phyloP scores from a whole-genome alignment of 2,113 vertebrate genomes.

The Gracilinanus agilis region DNA sequence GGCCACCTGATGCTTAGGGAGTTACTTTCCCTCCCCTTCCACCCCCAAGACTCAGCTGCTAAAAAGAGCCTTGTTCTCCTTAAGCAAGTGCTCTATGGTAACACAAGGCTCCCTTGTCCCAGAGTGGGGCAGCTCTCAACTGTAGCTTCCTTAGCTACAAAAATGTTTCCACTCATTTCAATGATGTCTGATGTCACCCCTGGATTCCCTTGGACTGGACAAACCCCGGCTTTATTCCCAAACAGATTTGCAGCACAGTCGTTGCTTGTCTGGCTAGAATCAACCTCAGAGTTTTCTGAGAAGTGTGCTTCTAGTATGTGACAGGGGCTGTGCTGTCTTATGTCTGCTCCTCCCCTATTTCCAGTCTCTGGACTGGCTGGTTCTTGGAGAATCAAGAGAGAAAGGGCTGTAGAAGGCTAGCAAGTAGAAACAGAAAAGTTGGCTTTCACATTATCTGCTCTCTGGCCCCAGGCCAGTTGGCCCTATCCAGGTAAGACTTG shows the following conservation, averaged over 20 bases:
- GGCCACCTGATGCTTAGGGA: constrained; percentile 2
- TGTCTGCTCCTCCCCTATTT: background rate
- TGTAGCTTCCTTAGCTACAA: background rate
- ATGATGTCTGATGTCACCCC: background rate
- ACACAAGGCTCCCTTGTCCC: background rate
- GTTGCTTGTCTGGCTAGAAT: background rate
- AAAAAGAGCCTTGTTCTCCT: constrained; percentile 5
- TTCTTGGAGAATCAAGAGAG: background rate
- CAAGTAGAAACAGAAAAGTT: background rate
- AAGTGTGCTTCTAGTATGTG: background rate
- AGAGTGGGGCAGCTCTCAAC: background rate
- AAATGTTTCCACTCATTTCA: background rate
- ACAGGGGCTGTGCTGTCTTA: background rate
- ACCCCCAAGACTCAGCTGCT: background rate
- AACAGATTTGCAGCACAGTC: background rate
- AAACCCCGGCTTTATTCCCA: background rate
- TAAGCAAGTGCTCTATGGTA: background rate
- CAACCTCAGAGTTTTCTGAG: background rate
- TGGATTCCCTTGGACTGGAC: background rate
- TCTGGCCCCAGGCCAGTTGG: background rate
- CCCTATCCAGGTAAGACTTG: background rate
- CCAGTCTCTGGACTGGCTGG: background rate
- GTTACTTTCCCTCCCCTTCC: background rate
- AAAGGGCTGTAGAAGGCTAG: background rate
- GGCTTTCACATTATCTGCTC: background rate